Evolutionary conservation across 2,888 invertebrate species (phyloP).

Genomic region (Ametastegia equiseti): DNA sequence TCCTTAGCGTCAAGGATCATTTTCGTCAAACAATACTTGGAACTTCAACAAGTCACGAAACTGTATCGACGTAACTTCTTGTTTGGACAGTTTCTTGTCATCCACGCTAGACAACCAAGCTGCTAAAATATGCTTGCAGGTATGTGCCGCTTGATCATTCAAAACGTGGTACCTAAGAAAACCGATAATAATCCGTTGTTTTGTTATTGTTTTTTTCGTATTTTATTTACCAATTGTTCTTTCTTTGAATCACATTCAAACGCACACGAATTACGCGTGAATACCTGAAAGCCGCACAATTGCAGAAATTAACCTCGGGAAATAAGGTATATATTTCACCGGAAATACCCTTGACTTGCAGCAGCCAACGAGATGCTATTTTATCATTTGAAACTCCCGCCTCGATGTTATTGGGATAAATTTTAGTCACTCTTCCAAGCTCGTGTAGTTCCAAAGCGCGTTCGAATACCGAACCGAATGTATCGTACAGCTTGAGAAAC

Average conservation of each 20-base stretch:
- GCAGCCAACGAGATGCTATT: slow-evolving; percentile 73
- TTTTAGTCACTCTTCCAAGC: slow-evolving; percentile 76
- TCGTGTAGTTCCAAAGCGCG: slow-evolving; percentile 82
- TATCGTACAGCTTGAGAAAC: slow-evolving; percentile 78
- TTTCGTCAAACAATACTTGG: slow-evolving; percentile 63
- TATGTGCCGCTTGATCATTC: slow-evolving; percentile 76
- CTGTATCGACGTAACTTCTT: slow-evolving; percentile 63
- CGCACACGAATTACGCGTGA: no score
- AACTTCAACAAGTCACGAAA: slow-evolving; percentile 65
- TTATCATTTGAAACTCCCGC: slow-evolving; percentile 52
- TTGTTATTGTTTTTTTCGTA: background rate
- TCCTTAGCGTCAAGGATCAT: slow-evolving; percentile 77
- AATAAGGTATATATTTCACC: slow-evolving; percentile 81
- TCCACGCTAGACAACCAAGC: slow-evolving; percentile 77
- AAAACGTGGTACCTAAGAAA: slow-evolving; percentile 77
- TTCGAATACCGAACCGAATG: slow-evolving; percentile 80
- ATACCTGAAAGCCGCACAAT: slow-evolving; percentile 80
- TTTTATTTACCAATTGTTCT: no score
- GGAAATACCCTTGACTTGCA: slow-evolving; percentile 80
- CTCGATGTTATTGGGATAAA: slow-evolving; percentile 73
- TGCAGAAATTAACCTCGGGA: slow-evolving; percentile 83
- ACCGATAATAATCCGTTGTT: background rate
- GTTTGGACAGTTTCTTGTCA: slow-evolving; percentile 61
- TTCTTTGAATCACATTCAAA: no score
- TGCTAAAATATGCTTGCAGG: slow-evolving; percentile 85